These are phyloP conservation scores for Melolontha melolontha DNA, from an alignment of 2,888 invertebrate species.

Conservation along the genomic window DNA sequence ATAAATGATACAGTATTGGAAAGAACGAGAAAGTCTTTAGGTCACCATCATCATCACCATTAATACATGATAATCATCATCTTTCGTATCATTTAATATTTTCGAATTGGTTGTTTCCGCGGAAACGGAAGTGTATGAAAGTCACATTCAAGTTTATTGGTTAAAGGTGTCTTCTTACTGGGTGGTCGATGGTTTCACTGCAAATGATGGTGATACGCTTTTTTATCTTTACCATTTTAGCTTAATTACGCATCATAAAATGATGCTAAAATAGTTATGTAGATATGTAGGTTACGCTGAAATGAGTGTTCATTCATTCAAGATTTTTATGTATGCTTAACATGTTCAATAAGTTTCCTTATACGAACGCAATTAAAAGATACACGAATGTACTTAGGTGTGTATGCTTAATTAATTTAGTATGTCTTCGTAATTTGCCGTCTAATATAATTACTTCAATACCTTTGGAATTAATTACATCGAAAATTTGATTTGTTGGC, in stretches of 20 bases:
- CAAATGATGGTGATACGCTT: background rate
- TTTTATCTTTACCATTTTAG: constrained; percentile 19
- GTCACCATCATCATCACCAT: background rate
- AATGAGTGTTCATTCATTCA: constrained; percentile 25
- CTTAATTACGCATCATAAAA: constrained; percentile 18
- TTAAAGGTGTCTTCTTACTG: constrained; percentile 11
- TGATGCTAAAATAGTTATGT: constrained; percentile 6
- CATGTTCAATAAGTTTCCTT: constrained; percentile 19
- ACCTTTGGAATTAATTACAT: no score
- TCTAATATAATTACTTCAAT: no score
- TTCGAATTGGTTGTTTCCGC: constrained; percentile 2
- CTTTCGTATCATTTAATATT: background rate
- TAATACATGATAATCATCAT: constrained; percentile 1
- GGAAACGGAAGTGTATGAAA: constrained; percentile 17
- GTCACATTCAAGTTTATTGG: background rate
- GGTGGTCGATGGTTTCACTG: constrained; percentile 26
- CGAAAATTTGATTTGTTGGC: no score
- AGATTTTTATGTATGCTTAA: constrained; percentile 4
- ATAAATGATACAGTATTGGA: background rate
- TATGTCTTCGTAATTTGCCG: no score
- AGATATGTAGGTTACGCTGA: constrained; percentile 24
- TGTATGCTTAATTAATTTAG: background rate
- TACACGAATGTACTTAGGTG: background rate
- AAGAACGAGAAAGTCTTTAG: constrained; percentile 9
- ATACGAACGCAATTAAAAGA: background rate